phyloP scores from a whole-genome alignment of 2,888 invertebrate species.

The Brachyopa scutellaris region DNA sequence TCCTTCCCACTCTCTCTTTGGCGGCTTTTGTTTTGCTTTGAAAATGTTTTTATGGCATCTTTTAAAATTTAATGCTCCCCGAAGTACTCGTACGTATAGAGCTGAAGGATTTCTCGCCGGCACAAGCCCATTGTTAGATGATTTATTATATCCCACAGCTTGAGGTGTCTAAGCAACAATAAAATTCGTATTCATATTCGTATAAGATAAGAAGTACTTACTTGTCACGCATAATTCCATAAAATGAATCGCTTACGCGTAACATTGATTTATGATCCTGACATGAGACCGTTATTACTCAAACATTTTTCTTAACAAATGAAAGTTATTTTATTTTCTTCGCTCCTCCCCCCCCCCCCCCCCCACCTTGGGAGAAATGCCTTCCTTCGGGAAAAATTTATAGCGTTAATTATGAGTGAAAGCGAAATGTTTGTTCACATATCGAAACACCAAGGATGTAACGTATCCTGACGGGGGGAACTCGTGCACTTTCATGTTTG shows the following conservation, averaged over 20 bases:
- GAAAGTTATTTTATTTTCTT: background rate
- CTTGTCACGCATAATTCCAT: slow-evolving; percentile 71
- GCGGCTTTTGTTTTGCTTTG: background rate
- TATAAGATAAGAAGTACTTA: slow-evolving; percentile 71
- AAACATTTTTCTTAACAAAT: slow-evolving; percentile 57
- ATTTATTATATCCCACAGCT: slow-evolving; percentile 65
- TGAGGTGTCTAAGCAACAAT: slow-evolving; percentile 67
- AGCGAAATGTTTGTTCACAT: slow-evolving; percentile 43
- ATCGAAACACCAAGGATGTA: slow-evolving; percentile 8
- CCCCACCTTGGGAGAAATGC: slow-evolving; percentile 28
- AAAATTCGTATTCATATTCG: slow-evolving; percentile 72
- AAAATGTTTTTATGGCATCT: slow-evolving; percentile 58
- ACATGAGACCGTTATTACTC: slow-evolving; percentile 68
- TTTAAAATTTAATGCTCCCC: slow-evolving; percentile 66
- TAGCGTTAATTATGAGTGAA: slow-evolving; percentile 70
- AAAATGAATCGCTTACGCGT: slow-evolving; percentile 70
- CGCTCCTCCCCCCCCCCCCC: background rate
- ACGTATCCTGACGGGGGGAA: background rate
- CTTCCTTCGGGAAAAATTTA: slow-evolving; percentile 53
- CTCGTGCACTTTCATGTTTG: slow-evolving; percentile 25
- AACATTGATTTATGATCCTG: slow-evolving; percentile 70
- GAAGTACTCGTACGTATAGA: no score
- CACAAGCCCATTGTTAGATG: slow-evolving; percentile 59
- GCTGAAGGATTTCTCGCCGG: slow-evolving; percentile 53
- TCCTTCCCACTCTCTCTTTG: background rate